Conservation (phyloP, 2,113 vertebrate species). For the Brachirus orientalis region DNA sequence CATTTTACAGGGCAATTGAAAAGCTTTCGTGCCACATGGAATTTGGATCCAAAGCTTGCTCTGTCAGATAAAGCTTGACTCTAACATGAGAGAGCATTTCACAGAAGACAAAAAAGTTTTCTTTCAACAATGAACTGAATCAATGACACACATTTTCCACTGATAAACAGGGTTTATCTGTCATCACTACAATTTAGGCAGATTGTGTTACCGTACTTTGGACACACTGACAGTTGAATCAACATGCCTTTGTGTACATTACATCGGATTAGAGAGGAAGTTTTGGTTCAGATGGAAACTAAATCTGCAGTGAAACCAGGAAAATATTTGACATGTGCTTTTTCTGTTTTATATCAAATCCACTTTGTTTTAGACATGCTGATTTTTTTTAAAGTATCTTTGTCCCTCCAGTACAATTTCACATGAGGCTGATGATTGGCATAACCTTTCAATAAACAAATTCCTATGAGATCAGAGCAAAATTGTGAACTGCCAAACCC, state of each 20-base stretch:
- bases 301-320: slow-evolving; percentile 34
- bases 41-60: slow-evolving; percentile 26
- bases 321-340: slow-evolving; percentile 27
- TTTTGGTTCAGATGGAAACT: slow-evolving; percentile 3
- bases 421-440: slow-evolving; percentile 9
- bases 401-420: slow-evolving; percentile 1
- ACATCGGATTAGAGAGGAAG: slow-evolving; percentile 39
- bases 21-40: slow-evolving; percentile 47
- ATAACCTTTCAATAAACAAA: slow-evolving; percentile 21
- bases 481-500: slow-evolving; percentile 38
- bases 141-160: slow-evolving; percentile 28
- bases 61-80: slow-evolving; percentile 37
- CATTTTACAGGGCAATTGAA: slow-evolving; percentile 40
- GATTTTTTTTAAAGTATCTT: slow-evolving; percentile 3
- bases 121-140: slow-evolving; percentile 35
- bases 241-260: slow-evolving; percentile 25
- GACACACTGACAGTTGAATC: slow-evolving; percentile 23
- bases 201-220: slow-evolving; percentile 21
- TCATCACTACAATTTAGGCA: slow-evolving; percentile 15
- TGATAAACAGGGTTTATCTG: slow-evolving; percentile 18
- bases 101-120: slow-evolving; percentile 38
- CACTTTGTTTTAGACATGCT: slow-evolving; percentile 1
- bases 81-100: not conserved
- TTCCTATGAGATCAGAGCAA: slow-evolving; percentile 28
- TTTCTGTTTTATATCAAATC: slow-evolving; percentile 31